Conservation (phyloP, 2,888 invertebrate genomes). For the Megalurothrips usitatus region DNA sequence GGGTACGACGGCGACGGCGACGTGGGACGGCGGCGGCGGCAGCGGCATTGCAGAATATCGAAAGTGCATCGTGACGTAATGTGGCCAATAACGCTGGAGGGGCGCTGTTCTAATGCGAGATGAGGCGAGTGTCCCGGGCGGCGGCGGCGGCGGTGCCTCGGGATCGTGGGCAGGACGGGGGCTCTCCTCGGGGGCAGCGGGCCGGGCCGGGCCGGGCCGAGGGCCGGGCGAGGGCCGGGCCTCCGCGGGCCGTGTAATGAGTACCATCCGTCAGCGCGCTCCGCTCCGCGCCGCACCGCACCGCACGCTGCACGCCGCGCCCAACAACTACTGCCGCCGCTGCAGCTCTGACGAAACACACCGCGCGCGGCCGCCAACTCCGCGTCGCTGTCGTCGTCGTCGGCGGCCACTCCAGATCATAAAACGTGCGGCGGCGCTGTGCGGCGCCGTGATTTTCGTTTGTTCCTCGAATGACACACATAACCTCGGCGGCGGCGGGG, state of each 20-base stretch:
- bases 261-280: not conserved
- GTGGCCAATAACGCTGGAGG: not conserved
- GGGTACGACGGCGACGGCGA: no score
- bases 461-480: conserved; percentile 19
- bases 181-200: not conserved
- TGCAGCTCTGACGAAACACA: not conserved
- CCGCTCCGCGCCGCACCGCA: not conserved
- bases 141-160: not conserved
- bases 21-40: not conserved
- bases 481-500: not conserved
- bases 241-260: not conserved
- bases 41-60: not conserved
- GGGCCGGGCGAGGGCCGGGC: not conserved
- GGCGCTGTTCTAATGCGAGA: not conserved
- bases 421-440: not conserved
- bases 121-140: not conserved
- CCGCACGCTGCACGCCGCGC: no score
- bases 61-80: conserved; percentile 11
- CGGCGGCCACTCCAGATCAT: not conserved
- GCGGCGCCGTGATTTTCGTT: conserved; percentile 19
- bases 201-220: not conserved
- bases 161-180: not conserved
- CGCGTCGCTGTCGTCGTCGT: not conserved
- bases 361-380: not conserved
- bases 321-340: not conserved